Base-by-base conservation (phyloP, 2,113 vertebrate genomes). In the Thamnaconus septentrionalis region DNA sequence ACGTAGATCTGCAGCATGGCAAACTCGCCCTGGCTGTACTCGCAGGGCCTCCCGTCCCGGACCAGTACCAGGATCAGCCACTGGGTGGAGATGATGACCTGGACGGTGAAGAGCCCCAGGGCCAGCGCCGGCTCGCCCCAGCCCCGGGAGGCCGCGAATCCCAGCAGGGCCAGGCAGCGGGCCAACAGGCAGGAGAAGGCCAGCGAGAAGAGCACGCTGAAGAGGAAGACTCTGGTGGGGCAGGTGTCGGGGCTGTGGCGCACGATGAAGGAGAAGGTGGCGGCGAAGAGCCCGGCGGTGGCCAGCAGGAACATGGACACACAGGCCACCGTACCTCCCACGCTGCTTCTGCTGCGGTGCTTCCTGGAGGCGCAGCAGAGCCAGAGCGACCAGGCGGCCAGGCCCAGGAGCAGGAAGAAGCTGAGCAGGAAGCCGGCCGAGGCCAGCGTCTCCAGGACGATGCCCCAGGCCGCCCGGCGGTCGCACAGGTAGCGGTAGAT, bases 201-300 rank as follows among this genome's bases (percentile, higher is more conserved):
- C 71, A 97, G 69, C 3, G 94, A 85, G 57, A 97, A 98, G 60
- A 95, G 67, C 59, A 97, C 87, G 0, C 93, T 91, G 10, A 98
- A 98, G 0, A 96, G 92, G 85, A 98, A 96, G 79, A 96, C 80
- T 53, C 96, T 92, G 0, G 94, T 93, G 51, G 94, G 93, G 63
- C 91, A 94, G 0, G 92, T 96, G 66, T 40, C 81, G 0, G 78
- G 31, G 0, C 92, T 94, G 3, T 86, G 86, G 1, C 48, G 67
- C 79, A 97, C 88, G 85, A 98, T 91, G 82, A 98, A 97, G 78
- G 94, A 89, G 52, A 98, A 98, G 53, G 94, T 94, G 68, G 95
- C 83, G 71, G 93, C 92, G 0, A 98, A 97, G 81, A 97, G 4
- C 0, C 96, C 95, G 0, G 94, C 87, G 0, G 92, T 94, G 4